These are phyloP conservation scores for Drosophila willistoni DNA, from an alignment of 1,140 invertebrate genomes.

Conservation along the genomic window DNA sequence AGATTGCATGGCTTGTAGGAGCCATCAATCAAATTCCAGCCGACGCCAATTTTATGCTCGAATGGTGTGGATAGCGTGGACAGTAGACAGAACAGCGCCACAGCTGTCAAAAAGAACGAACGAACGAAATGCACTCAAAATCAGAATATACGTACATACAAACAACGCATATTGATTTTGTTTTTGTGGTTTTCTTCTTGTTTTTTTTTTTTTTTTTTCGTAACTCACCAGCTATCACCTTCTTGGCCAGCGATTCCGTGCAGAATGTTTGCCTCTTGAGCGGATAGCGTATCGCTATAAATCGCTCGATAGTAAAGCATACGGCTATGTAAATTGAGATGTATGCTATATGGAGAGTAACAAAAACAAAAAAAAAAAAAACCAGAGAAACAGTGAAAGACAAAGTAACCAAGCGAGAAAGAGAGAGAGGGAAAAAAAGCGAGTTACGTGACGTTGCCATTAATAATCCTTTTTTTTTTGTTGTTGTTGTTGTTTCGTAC, in stretches of 20 bases:
- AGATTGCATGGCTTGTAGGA: constrained; percentile 73
- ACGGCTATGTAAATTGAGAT: constrained; percentile 91
- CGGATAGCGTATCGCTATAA: constrained; percentile 91
- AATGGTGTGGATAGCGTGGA: constrained; percentile 87
- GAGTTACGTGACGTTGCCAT: constrained; percentile 1
- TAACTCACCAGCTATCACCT: constrained; percentile 85
- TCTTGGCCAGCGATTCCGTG: constrained; percentile 86
- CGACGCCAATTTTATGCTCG: constrained; percentile 84
- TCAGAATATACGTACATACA: neutral
- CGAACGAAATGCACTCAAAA: constrained; percentile 23
- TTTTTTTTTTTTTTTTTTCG: too few species aligned
- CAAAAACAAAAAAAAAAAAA: too few species aligned
- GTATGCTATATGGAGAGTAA: constrained; percentile 84
- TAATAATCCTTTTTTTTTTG: constrained; percentile 20
- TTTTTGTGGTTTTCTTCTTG: neutral
- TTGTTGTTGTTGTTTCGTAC: too few species aligned
- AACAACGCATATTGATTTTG: constrained; percentile 2
- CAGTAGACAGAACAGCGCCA: constrained; percentile 87
- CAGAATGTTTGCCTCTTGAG: constrained; percentile 89
- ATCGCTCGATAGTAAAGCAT: constrained; percentile 91
- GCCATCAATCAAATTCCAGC: constrained; percentile 70
- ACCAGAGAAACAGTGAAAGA: too few species aligned
- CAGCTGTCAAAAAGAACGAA: constrained; percentile 65
- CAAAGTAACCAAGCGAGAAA: neutral
- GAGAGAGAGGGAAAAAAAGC: neutral